phyloP scores from a whole-genome alignment of 2,797 vertebrate species.

The Muscicapa striata region DNA sequence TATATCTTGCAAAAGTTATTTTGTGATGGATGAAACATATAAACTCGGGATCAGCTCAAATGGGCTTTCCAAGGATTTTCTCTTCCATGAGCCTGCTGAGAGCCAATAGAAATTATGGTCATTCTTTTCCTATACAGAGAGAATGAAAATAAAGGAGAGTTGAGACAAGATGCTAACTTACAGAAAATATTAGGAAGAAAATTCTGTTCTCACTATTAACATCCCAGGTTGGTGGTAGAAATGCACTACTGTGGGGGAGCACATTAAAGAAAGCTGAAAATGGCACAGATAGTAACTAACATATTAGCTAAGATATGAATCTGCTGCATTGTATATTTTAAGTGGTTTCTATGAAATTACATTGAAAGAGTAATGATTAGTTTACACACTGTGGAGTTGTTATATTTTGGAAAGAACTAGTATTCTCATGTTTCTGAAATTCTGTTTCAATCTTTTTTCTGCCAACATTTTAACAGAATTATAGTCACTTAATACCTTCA shows the following conservation, averaged over 20 bases:
- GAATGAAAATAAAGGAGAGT: background rate
- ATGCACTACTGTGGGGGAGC: slow-evolving; percentile 10
- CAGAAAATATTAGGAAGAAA: background rate
- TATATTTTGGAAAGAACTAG: slow-evolving; percentile 59
- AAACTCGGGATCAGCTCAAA: background rate
- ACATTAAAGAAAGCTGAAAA: slow-evolving; percentile 41
- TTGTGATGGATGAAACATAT: slow-evolving; percentile 42
- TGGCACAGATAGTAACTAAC: slow-evolving; percentile 42
- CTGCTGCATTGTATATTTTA: slow-evolving; percentile 61
- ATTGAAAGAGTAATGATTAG: slow-evolving; percentile 65
- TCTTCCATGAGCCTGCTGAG: background rate
- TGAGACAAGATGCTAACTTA: slow-evolving; percentile 13
- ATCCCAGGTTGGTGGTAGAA: slow-evolving; percentile 31
- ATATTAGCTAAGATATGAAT: slow-evolving; percentile 34
- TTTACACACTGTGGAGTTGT: slow-evolving; percentile 71
- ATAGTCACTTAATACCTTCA: slow-evolving; percentile 9
- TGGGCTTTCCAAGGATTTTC: slow-evolving; percentile 16
- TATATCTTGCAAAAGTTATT: slow-evolving; percentile 56
- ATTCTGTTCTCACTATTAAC: slow-evolving; percentile 29
- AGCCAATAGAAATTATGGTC: background rate
- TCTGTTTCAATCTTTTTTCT: slow-evolving; percentile 29
- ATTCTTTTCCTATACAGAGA: background rate
- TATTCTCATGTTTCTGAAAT: slow-evolving; percentile 38
- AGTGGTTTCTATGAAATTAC: slow-evolving; percentile 75
- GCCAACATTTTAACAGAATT: slow-evolving; percentile 26